phyloP scores from a whole-genome alignment of 2,888 invertebrate genomes.

The Caenorhabditis auriculariae region DNA sequence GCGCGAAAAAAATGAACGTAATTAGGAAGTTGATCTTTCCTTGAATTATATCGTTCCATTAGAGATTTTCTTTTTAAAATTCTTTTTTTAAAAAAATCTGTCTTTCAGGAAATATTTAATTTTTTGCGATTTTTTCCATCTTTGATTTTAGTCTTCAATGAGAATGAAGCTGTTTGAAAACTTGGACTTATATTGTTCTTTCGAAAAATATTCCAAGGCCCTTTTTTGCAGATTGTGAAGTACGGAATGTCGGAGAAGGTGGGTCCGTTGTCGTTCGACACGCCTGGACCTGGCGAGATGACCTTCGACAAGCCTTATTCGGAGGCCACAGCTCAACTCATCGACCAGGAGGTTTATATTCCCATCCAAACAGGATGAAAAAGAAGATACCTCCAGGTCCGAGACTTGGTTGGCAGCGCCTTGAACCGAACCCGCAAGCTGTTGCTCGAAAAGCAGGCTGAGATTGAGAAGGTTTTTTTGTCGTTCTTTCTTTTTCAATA shows the following conservation, averaged over 20 bases:
- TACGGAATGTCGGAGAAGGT: slow-evolving; percentile 97
- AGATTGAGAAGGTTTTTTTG: slow-evolving; percentile 77
- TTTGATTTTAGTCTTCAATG: too few species aligned
- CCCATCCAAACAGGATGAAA: slow-evolving; percentile 65
- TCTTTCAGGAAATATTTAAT: too few species aligned
- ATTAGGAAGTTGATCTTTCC: too few species aligned
- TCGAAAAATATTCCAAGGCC: not conserved
- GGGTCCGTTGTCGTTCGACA: slow-evolving; percentile 92
- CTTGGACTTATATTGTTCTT: not conserved
- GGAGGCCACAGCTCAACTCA: slow-evolving; percentile 91
- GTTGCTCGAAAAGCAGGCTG: slow-evolving; percentile 77
- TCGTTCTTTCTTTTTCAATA: not conserved
- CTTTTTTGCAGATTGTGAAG: slow-evolving; percentile 76
- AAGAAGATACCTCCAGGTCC: slow-evolving; percentile 68
- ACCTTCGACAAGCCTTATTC: slow-evolving; percentile 83
- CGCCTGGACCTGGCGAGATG: slow-evolving; percentile 84
- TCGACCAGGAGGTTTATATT: slow-evolving; percentile 77
- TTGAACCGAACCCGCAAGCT: slow-evolving; percentile 80
- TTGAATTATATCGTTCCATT: too few species aligned
- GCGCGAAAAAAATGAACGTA: too few species aligned
- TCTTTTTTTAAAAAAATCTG: too few species aligned
- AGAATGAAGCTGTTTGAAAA: not conserved
- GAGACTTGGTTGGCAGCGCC: slow-evolving; percentile 76
- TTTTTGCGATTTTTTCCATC: too few species aligned
- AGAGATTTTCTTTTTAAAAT: too few species aligned